phyloP scores from a whole-genome alignment of 2,888 invertebrate genomes.

The Phorcus lineatus region DNA sequence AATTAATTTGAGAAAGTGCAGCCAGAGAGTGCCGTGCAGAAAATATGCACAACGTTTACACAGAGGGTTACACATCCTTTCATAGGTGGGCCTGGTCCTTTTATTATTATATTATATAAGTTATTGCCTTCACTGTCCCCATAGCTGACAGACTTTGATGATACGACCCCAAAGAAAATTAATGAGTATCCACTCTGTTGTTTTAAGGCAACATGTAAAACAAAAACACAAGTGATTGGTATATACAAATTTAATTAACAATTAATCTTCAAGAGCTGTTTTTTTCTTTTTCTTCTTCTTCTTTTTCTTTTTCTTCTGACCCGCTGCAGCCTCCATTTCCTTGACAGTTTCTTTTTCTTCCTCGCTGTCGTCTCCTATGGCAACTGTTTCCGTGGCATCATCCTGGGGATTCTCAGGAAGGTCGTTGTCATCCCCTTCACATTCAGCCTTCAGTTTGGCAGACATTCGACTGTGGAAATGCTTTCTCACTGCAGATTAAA shows the following conservation, averaged over 20 bases:
- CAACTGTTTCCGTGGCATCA: constrained; percentile 33
- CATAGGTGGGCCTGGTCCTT: no score
- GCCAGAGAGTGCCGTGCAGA: no score
- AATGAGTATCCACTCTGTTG: neutral
- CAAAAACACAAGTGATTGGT: neutral
- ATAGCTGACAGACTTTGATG: no score
- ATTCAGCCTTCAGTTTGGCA: constrained; percentile 44
- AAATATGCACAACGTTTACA: no score
- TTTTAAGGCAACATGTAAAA: neutral
- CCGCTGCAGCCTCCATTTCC: constrained; percentile 27
- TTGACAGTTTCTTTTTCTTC: constrained; percentile 36
- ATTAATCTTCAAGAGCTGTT: neutral
- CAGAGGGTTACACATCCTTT: no score
- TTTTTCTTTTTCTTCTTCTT: constrained; percentile 41
- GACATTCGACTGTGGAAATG: constrained; percentile 52
- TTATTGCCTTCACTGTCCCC: no score
- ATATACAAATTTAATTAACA: neutral
- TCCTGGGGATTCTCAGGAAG: constrained; percentile 30
- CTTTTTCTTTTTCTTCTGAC: constrained; percentile 33
- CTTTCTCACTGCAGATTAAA: constrained; percentile 47
- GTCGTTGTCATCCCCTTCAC: constrained; percentile 43
- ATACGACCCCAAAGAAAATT: no score
- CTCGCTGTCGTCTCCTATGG: constrained; percentile 40
- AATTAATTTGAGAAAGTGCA: no score
- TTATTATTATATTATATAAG: no score